Evolutionary conservation across 2,888 invertebrate species (phyloP), one percentile per base, ranked within the genome.

Genomic region (Fissipunctia ypsillon): DNA sequence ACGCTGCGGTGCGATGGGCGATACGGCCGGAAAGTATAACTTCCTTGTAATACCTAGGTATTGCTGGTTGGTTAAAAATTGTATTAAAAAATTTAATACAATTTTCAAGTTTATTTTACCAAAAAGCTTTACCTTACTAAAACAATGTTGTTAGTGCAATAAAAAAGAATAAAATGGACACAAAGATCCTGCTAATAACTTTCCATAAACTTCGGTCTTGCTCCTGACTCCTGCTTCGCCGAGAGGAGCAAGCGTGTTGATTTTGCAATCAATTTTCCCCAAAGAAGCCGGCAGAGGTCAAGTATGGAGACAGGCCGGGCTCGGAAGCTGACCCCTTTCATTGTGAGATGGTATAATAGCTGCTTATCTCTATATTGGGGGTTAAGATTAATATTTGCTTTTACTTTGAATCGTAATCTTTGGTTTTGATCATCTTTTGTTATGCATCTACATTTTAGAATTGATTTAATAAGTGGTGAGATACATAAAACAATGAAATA

Each of bases 201-300:
- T 38, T 22, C 31, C 75, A 80, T 38, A 57, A 57, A 50, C 63
- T 50, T 52, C n/a, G 14, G 25, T 45, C 1, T 35, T 48, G n/a
- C 25, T 41, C 28, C 16, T 16, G 22, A 31, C 14, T 31, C 22
- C 25, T 59, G 41, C 16, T 10, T 25, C 10, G 31, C 52, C 76
- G 76, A 10, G 6, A 35, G 67, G 60, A 45, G 25, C 50, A 31
- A 28, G 25, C 60, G n/a, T 81, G 81, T 78, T 56, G 69, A 67
- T 68, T 67, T 76, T 45, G 77, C 25, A 61, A 78, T 81, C 31
- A 81, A 78, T 76, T 67, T 76, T 22, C 56, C 65, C 56, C 38
- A 78, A 81, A 76, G 25, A 56, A 56, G 50, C 25, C 22, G 41
- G n/a, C 14, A 19, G 76, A n/a, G 77, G 76, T 78, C 67, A 78